Conservation (phyloP, 2,888 invertebrate species). For the Drosophila hamatofila region DNA sequence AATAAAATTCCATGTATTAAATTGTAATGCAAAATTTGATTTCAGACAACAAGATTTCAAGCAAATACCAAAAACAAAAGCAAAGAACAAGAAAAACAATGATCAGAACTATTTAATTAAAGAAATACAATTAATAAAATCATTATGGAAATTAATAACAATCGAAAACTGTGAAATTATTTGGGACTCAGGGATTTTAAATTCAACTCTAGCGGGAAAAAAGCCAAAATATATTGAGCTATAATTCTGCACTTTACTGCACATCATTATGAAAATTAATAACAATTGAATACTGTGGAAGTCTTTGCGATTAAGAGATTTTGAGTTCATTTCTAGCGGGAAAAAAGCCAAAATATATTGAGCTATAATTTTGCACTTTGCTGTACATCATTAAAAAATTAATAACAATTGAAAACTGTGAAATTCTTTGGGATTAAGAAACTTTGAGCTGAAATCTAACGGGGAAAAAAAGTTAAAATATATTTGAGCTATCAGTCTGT, state of each 20-base stretch:
- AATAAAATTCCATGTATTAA: constrained; percentile 51
- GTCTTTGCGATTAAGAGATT: not conserved
- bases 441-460: not conserved
- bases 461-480: not conserved
- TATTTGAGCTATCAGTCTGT: too few relatives aligned
- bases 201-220: not conserved
- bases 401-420: constrained; percentile 14
- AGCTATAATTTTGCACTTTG: too few relatives aligned
- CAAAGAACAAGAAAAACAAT: constrained; percentile 2
- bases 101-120: constrained; percentile 63
- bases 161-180: not conserved
- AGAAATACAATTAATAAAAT: constrained; percentile 73
- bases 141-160: constrained; percentile 62
- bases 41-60: constrained; percentile 39
- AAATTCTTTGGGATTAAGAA: not conserved
- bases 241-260: too few relatives aligned
- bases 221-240: too few relatives aligned
- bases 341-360: not conserved
- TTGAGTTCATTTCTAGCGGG: not conserved
- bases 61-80: constrained; percentile 16
- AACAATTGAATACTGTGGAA: not conserved
- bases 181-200: not conserved
- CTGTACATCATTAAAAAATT: constrained; percentile 67
- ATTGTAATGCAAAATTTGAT: constrained; percentile 54
- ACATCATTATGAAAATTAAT: constrained; percentile 66